A percentile compares a stretch with the other conserved stretches of the same genome.
Evolutionary conservation across 2,797 vertebrate species (phyloP).

Genomic region (Melanotaenia parkinsoni): DNA sequence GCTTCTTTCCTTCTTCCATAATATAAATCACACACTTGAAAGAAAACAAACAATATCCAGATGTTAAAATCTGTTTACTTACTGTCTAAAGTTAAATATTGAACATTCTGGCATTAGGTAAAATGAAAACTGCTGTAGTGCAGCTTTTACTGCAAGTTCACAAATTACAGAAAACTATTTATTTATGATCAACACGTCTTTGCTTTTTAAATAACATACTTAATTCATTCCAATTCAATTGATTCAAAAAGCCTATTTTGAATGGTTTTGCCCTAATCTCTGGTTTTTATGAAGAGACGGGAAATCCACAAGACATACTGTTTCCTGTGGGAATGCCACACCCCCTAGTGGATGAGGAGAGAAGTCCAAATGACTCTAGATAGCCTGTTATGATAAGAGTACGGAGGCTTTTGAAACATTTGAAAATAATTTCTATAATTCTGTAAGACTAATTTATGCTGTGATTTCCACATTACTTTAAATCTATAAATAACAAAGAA

Average conservation of each 20-base stretch:
- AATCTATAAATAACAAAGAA: too few relatives aligned
- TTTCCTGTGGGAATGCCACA: constrained; percentile 20
- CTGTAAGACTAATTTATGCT: too few relatives aligned
- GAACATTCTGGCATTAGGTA: not conserved
- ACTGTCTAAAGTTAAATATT: not conserved
- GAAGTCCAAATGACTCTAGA: not conserved
- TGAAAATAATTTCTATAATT: too few relatives aligned
- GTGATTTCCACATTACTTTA: too few relatives aligned
- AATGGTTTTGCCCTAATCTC: not conserved
- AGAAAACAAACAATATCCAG: not conserved
- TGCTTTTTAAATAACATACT: not conserved
- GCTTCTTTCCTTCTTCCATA: not conserved
- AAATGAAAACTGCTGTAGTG: not conserved
- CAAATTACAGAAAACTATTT: not conserved
- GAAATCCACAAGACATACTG: not conserved
- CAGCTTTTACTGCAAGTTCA: not conserved
- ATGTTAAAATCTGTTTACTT: not conserved
- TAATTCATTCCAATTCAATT: not conserved
- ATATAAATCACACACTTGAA: not conserved
- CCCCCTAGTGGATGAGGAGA: constrained; percentile 47
- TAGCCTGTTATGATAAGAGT: too few relatives aligned
- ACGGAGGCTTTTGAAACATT: too few relatives aligned
- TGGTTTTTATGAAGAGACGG: not conserved
- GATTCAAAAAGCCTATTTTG: not conserved
- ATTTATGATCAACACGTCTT: not conserved